These are phyloP conservation scores for Fissipunctia ypsillon DNA, from an alignment of 2,888 invertebrate genomes.

Conservation along the genomic window DNA sequence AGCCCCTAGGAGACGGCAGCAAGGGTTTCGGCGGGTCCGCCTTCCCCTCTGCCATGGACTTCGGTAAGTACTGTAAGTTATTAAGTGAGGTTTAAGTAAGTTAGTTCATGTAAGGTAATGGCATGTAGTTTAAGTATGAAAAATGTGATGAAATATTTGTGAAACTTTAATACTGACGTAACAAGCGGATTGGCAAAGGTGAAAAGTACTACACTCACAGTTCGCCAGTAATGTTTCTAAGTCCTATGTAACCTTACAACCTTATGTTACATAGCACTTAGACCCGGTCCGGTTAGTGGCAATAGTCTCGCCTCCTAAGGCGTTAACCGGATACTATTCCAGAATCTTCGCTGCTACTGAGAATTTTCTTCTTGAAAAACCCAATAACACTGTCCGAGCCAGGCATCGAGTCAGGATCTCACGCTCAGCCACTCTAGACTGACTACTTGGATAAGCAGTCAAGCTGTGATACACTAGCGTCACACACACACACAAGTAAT, in stretches of 20 bases:
- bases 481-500: constrained; percentile 7
- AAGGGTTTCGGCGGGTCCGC: constrained; percentile 95
- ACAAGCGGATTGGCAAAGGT: neutral
- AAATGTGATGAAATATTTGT: neutral
- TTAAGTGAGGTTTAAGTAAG: constrained; percentile 24
- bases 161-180: neutral
- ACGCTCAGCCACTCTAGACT: too few relatives aligned
- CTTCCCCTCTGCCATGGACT: constrained; percentile 92
- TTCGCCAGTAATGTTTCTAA: too few relatives aligned
- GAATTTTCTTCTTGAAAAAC: neutral
- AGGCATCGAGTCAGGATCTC: neutral
- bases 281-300: too few relatives aligned
- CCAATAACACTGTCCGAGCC: too few relatives aligned
- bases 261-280: too few relatives aligned
- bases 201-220: neutral
- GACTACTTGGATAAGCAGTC: neutral
- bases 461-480: neutral
- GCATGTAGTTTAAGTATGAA: neutral
- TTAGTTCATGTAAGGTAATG: constrained; percentile 1
- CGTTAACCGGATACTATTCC: too few relatives aligned
- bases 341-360: neutral
- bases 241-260: too few relatives aligned
- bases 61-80: constrained; percentile 91
- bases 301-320: too few relatives aligned
- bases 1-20: constrained; percentile 95